Evolutionary conservation across 2,797 vertebrate genomes (phyloP).

Genomic region (Danio tinwini): DNA sequence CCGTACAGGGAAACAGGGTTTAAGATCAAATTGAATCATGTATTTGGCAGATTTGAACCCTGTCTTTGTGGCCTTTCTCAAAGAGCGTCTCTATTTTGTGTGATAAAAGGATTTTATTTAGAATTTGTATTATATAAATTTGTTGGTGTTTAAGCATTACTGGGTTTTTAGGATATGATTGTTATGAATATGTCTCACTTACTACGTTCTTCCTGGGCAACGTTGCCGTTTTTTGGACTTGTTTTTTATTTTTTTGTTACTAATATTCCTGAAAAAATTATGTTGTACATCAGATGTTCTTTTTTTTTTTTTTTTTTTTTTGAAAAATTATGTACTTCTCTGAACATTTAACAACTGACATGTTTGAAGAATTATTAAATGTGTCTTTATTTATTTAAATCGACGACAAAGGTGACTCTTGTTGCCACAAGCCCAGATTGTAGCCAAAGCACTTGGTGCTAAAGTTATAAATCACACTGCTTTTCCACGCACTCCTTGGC

Average conservation of each 20-base stretch:
- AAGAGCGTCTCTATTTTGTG: slow-evolving; percentile 1
- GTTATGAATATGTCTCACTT: not conserved
- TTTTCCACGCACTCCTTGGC: not conserved
- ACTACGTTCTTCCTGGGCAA: slow-evolving; percentile 33
- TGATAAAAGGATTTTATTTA: slow-evolving; percentile 13
- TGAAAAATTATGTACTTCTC: slow-evolving; percentile 23
- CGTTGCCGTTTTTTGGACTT: slow-evolving; percentile 11
- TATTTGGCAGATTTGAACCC: not conserved
- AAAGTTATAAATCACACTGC: not conserved
- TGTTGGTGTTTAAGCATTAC: slow-evolving; percentile 15
- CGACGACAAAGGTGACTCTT: not conserved
- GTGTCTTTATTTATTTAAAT: not conserved
- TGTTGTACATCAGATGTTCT: slow-evolving; percentile 29
- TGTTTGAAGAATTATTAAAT: slow-evolving; percentile 15
- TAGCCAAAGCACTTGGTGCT: not conserved
- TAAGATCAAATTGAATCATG: not conserved
- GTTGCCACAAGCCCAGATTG: not conserved
- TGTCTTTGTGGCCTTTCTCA: slow-evolving; percentile 2
- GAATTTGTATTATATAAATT: not conserved
- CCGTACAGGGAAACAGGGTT: not conserved
- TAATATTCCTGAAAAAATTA: slow-evolving; percentile 24
- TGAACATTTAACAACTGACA: slow-evolving; percentile 35
- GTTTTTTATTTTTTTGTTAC: slow-evolving; percentile 13
- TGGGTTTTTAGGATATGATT: slow-evolving; percentile 19
- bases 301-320: slow-evolving; percentile 37